Base-by-base conservation (phyloP, 2,888 invertebrate species). In the Eupithecia pulchellata region DNA sequence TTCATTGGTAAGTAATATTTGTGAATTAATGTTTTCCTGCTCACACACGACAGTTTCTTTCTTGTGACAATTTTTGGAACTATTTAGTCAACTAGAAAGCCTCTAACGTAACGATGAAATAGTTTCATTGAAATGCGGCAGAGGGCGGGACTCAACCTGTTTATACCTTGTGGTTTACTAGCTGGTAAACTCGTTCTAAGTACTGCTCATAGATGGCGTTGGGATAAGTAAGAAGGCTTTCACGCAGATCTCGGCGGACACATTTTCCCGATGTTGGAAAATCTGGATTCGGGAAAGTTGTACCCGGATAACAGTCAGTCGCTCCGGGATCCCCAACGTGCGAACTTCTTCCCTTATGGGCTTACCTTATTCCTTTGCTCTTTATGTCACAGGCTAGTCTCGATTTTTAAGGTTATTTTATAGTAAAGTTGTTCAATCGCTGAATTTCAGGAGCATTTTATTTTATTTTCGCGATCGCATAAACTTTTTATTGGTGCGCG, bases 301-400 rank as follows among this genome's bases (percentile, higher is more conserved):
- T 85, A 87, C 89, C 90, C 86, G 89, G 91, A 87, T 85, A 83
- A 83, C 77, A 84, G 85, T 90, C 92, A 93, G 93, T 93, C 88
- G 91, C 84, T 86, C 87, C 88, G 89, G 89, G 87, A 86, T 88
- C 78, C 83, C 86, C 90, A 82, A 75, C 81, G 89, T 78, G 91
- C 79, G 84, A 85, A 87, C 89, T 90, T 82, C 87, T 79, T 79
- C 80, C 73, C 75, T 68, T 64, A 61, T 64, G 69, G 60, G 68
- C 60, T 61, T 63, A 39, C 32, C 64, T 66, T 61, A 64, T 55
- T 36, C 68, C 75, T 69, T 69, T 67, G 55, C 74, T 78, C 69
- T 75, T 65, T 68, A 58, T 65, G 17, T 32, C 14, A 57, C n/a
- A 63, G 64, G 69, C 64, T 67, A 71, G 66, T 75, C 74, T 69